These are phyloP conservation scores for Lagopus muta DNA, from an alignment of 2,113 vertebrate species.

Conservation along the genomic window DNA sequence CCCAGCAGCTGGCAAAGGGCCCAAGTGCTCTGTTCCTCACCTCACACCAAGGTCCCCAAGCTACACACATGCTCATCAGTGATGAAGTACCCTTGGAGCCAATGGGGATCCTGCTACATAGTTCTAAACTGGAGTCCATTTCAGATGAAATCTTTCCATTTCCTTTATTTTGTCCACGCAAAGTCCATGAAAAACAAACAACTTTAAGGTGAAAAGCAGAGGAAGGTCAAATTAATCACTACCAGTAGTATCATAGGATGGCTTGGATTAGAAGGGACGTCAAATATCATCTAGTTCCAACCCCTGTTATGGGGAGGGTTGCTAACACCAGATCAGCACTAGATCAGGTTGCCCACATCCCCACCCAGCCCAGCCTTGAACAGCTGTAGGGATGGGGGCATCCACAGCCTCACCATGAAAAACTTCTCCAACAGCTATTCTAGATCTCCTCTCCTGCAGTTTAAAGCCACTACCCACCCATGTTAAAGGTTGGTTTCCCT, in stretches of 20 bases:
- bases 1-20: background rate
- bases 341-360: too few species aligned
- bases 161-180: background rate
- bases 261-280: too few species aligned
- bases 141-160: background rate
- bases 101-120: background rate
- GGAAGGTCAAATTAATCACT: background rate
- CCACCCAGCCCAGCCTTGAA: too few species aligned
- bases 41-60: background rate
- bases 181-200: background rate
- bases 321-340: too few species aligned
- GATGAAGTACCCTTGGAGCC: background rate
- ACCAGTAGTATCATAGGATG: background rate
- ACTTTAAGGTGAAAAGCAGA: background rate
- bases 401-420: background rate
- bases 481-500: too few species aligned
- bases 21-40: accelerated
- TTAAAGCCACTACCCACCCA: too few species aligned
- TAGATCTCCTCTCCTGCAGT: too few species aligned
- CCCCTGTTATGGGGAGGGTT: too few species aligned
- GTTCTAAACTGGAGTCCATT: background rate
- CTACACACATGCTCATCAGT: accelerated
- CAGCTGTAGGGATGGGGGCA: too few species aligned
- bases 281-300: too few species aligned
- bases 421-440: too few species aligned